Evolutionary conservation across 2,113 vertebrate genomes (phyloP), one percentile per base, ranked within the genome.

Genomic region (Datnioides undecimradiatus): DNA sequence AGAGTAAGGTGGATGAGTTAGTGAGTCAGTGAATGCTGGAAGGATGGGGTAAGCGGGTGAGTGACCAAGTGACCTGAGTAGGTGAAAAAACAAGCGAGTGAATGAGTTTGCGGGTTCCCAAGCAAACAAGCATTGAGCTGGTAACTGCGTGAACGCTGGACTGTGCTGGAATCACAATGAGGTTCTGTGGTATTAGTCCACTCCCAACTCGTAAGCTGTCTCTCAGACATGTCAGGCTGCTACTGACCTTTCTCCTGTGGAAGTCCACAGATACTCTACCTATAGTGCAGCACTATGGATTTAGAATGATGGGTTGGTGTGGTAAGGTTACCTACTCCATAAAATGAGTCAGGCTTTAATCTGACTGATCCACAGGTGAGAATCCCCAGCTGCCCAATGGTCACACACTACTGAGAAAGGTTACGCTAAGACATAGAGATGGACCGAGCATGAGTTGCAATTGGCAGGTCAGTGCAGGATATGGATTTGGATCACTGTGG

Each of bases 201-300:
- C 73, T 34, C 71, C 79, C 34, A 62, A 67, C 51, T 63, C 11
- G 17, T 65, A 80, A 77, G 58, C 70, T 83, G 71, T 70, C 59
- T 76, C 82, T 74, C 43, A 65, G 57, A 83, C 40, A 73, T 73
- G 59, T 73, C 79, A 76, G 80, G 59, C 54, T 67, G 66, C 66
- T 38, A 6, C 74, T 87, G 79, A 81, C 82, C 84, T 88, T 86
- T 77, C 74, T 80, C 52, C n/a, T 41, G 62, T 19, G 52, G 76
- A 81, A 73, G 73, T 78, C 69, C 41, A 62, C 14, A 74, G 58
- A 49, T 31, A 62, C 63, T 62, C 38, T 62, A 38, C 59, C 55
- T 80, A 72, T 70, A 51, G 69, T 29, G 64, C 51, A 78, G 45
- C 10, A 4, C 57, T 76, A 52, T 46, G 59, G 78, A 74, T 79